These are phyloP conservation scores for Trisateles emortualis DNA, from an alignment of 2,888 invertebrate species.

Conservation along the genomic window DNA sequence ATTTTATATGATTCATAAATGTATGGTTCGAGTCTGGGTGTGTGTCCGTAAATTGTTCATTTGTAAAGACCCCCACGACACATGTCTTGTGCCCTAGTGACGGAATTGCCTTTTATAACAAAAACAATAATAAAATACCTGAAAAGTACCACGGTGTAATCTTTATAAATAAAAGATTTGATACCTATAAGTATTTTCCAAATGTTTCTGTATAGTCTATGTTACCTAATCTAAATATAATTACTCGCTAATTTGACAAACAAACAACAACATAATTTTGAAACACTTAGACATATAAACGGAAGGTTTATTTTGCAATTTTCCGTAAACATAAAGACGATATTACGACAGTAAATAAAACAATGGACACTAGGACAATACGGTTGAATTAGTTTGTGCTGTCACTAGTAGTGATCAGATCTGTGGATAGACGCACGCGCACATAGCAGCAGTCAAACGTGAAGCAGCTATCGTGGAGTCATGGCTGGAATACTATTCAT, in stretches of 20 bases:
- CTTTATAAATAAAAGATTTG: too few relatives aligned
- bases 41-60: too few relatives aligned
- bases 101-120: too few relatives aligned
- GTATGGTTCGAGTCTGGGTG: too few relatives aligned
- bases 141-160: too few relatives aligned
- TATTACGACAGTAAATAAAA: constrained; percentile 51
- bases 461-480: constrained; percentile 6
- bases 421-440: constrained; percentile 27
- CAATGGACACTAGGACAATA: constrained; percentile 30
- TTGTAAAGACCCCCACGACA: too few relatives aligned
- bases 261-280: constrained; percentile 26
- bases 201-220: too few relatives aligned
- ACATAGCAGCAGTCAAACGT: constrained; percentile 20
- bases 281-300: constrained; percentile 34
- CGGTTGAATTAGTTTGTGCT: constrained; percentile 34
- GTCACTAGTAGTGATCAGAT: constrained; percentile 35
- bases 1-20: too few relatives aligned
- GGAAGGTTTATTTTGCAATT: constrained; percentile 64
- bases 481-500: constrained; percentile 88
- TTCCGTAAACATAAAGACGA: constrained; percentile 44
- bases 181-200: too few relatives aligned
- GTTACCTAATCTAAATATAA: constrained; percentile 17
- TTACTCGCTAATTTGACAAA: constrained; percentile 14
- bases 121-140: too few relatives aligned
- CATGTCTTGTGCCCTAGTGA: too few relatives aligned